Evolutionary conservation across 2,113 vertebrate species (phyloP), one percentile per base, ranked within the genome.

Genomic region (Eolophus roseicapilla): DNA sequence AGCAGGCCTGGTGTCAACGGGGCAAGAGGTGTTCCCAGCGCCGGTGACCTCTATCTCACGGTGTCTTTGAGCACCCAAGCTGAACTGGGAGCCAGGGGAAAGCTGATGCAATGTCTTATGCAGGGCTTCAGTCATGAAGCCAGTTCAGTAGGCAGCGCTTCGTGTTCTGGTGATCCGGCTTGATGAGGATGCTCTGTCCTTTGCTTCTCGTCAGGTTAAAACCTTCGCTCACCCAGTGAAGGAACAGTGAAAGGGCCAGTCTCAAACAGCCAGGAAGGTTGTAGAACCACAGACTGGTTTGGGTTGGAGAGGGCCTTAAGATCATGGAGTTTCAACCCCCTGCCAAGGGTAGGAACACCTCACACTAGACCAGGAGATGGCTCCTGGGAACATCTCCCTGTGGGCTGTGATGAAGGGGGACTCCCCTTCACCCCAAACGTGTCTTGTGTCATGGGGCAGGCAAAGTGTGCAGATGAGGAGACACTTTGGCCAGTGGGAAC

Each of bases 41-140:
- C 63, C 0, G 3, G 3, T 75, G 85, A 90, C 93, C 89, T 52
- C 20, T 53, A 86, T 75, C 82, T 35, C 2, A 1, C 2, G 1
- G 27, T 81, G 88, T 65, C 44, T 50, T 25, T 63, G 90, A 52
- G 81, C 9, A 9, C 69, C 74, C 0, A 6, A 41, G 78, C 60
- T 63, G 41, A 17, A 2, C 41, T 3, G 41, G 46, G 49, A 59
- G 49, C 84, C 1, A 1, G 3, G 3, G 31, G 53, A 13, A 39
- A 33, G 62, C 69, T 31, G 78, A 17, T 1, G 11, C 1, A 17
- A 25, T 0, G 5, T 37, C 39, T 75, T 18, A 31, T 0, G 0
- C 60, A 0, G 21, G 19, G 4, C 28, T 46, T 41, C 1, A 3
- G 41, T 47, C 73, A 10, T 0, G 0, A 21, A 57, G 64, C 11